These are phyloP conservation scores for Ichneumon xanthorius DNA, from an alignment of 2,888 invertebrate species.

Conservation along the genomic window DNA sequence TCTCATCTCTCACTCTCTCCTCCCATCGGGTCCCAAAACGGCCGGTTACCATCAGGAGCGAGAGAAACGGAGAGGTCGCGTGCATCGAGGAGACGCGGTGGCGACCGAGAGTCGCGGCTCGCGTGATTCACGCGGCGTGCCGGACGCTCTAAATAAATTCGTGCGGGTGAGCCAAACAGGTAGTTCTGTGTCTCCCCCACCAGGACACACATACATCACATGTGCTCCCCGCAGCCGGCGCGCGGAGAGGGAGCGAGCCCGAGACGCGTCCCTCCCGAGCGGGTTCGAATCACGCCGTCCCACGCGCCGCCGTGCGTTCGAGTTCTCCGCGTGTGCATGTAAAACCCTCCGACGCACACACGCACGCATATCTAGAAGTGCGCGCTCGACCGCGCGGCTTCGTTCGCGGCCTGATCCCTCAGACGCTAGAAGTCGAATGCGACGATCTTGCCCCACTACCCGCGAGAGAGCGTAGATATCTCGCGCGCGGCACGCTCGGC, in stretches of 20 bases:
- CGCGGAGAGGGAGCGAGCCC: constrained; percentile 67
- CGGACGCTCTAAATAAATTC: constrained; percentile 76
- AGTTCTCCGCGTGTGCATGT: constrained; percentile 30
- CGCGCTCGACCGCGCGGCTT: constrained; percentile 11
- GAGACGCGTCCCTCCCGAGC: constrained; percentile 57
- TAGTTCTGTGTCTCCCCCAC: constrained; percentile 71
- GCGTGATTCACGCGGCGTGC: constrained; percentile 76
- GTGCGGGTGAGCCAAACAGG: constrained; percentile 77
- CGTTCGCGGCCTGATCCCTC: constrained; percentile 50
- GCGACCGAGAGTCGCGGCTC: constrained; percentile 46
- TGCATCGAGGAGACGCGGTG: constrained; percentile 47
- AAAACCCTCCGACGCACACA: background rate
- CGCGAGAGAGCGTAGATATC: constrained; percentile 60
- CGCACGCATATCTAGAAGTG: constrained; percentile 23
- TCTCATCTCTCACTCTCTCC: constrained; percentile 5
- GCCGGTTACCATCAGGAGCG: constrained; percentile 40
- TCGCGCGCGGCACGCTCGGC: constrained; percentile 77
- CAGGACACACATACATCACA: constrained; percentile 83
- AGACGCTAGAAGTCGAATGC: constrained; percentile 69
- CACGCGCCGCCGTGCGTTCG: constrained; percentile 65
- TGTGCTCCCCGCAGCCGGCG: constrained; percentile 73
- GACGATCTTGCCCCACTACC: constrained; percentile 71
- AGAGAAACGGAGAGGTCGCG: constrained; percentile 49
- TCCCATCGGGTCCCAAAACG: constrained; percentile 60
- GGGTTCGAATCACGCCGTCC: constrained; percentile 68